A percentile compares a stretch with the other conserved stretches of the same genome.
phyloP scores from a whole-genome alignment of 1,140 invertebrate genomes.

The Cherax destructor region DNA sequence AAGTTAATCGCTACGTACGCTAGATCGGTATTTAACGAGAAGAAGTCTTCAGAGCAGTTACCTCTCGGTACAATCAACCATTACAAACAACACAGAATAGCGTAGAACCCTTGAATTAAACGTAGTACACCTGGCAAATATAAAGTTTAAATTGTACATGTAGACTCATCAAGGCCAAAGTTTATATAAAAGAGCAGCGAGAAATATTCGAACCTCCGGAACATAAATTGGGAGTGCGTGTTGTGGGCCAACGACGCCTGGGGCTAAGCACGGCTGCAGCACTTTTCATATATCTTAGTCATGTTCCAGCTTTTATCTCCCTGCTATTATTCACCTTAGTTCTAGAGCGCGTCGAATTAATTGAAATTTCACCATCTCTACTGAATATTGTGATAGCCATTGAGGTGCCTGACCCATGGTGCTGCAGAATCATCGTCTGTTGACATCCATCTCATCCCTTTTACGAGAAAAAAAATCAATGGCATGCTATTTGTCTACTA shows the following conservation, averaged over 20 bases:
- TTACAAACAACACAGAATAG: too few relatives aligned
- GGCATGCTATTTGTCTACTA: neutral
- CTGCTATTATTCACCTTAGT: neutral
- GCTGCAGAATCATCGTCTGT: neutral
- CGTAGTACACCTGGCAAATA: neutral
- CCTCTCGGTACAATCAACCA: too few relatives aligned
- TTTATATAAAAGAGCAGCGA: conserved; percentile 5
- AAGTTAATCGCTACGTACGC: too few relatives aligned
- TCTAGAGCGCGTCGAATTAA: neutral
- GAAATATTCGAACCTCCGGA: conserved; percentile 23
- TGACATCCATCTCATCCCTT: neutral
- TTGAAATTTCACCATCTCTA: neutral
- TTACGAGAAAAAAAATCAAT: neutral
- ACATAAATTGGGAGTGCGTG: conserved; percentile 29
- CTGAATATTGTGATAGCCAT: conserved; percentile 6
- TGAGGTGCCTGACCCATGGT: neutral
- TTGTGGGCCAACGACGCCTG: conserved; percentile 1
- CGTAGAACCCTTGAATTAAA: neutral
- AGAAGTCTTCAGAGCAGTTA: too few relatives aligned
- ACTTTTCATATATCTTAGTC: conserved; percentile 13
- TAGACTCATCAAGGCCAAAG: neutral
- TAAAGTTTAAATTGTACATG: neutral
- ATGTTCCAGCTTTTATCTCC: neutral
- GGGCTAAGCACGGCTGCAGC: neutral
- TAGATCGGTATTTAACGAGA: too few relatives aligned